A percentile compares a stretch with the other conserved stretches of the same genome.
Evolutionary conservation across 2,113 vertebrate species (phyloP).

Genomic region (Pteropus alecto): DNA sequence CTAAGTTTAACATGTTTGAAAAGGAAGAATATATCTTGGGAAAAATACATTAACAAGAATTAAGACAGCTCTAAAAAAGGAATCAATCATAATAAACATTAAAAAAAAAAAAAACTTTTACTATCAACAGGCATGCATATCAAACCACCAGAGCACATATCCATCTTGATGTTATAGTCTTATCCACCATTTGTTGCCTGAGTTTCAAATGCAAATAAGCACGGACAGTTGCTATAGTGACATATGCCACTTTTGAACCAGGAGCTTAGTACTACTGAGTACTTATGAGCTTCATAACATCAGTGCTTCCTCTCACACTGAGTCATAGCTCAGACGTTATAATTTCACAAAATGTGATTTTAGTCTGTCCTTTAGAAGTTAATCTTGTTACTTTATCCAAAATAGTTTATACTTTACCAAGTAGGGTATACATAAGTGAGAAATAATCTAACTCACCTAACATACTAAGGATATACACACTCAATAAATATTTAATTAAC

Average conservation of each 20-base stretch:
- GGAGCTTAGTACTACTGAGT: conserved; percentile 60
- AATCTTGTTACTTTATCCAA: conserved; percentile 26
- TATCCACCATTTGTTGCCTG: conserved; percentile 34
- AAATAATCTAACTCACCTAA: conserved; percentile 38
- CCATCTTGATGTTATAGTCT: background rate
- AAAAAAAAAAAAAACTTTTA: conserved; percentile 26
- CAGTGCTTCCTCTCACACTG: conserved; percentile 58
- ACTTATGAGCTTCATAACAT: conserved; percentile 43
- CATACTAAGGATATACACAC: background rate
- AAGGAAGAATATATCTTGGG: conserved; percentile 2
- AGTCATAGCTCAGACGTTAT: conserved; percentile 38
- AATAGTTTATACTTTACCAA: conserved; percentile 34
- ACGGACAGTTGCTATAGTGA: conserved; percentile 63
- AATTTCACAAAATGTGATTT: conserved; percentile 54
- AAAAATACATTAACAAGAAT: conserved; percentile 37
- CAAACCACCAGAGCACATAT: background rate
- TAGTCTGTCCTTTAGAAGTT: conserved; percentile 27
- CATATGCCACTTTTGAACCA: conserved; percentile 66
- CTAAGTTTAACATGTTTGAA: conserved; percentile 10
- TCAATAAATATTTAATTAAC: background rate
- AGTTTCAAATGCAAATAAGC: conserved; percentile 58
- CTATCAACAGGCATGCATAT: background rate
- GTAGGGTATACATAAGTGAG: background rate
- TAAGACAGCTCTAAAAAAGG: background rate
- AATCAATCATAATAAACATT: conserved; percentile 12